These are phyloP conservation scores for Cydia amplana DNA, from an alignment of 1,140 invertebrate species.

Conservation along the genomic window DNA sequence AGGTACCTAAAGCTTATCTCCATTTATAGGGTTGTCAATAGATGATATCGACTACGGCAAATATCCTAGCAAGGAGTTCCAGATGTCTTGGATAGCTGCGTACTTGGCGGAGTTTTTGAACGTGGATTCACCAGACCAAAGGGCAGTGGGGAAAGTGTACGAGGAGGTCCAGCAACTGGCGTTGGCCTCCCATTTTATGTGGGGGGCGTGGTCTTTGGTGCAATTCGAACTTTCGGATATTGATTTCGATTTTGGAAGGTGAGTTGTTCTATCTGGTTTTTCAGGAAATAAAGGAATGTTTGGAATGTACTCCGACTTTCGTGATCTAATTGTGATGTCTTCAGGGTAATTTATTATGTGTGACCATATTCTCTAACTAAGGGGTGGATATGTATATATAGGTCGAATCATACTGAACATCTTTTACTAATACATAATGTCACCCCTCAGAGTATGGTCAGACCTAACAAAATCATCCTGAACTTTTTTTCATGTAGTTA, in stretches of 20 bases:
- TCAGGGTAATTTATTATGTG: no score
- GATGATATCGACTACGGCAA: constrained; percentile 85
- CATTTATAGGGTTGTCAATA: constrained; percentile 83
- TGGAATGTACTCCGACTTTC: no score
- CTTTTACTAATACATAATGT: no score
- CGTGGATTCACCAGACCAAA: constrained; percentile 73
- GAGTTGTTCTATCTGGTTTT: constrained; percentile 64
- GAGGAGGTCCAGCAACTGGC: constrained; percentile 90
- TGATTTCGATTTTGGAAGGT: constrained; percentile 96
- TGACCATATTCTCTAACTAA: no score
- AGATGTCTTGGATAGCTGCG: constrained; percentile 88
- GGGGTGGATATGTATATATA: no score
- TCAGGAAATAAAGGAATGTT: neutral
- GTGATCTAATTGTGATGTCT: no score
- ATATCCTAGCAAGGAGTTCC: constrained; percentile 91
- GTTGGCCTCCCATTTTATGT: constrained; percentile 92
- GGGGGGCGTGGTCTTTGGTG: constrained; percentile 95
- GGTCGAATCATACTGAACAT: no score
- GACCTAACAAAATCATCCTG: no score
- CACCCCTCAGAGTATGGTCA: no score
- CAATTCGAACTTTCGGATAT: constrained; percentile 95
- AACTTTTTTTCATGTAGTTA: no score
- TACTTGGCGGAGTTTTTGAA: constrained; percentile 86
- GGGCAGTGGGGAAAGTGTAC: constrained; percentile 86
- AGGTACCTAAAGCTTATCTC: constrained; percentile 31